A percentile compares a stretch with the other conserved stretches of the same genome.
Conservation (phyloP, 2,797 vertebrate species). For the Protonibea diacanthus region DNA sequence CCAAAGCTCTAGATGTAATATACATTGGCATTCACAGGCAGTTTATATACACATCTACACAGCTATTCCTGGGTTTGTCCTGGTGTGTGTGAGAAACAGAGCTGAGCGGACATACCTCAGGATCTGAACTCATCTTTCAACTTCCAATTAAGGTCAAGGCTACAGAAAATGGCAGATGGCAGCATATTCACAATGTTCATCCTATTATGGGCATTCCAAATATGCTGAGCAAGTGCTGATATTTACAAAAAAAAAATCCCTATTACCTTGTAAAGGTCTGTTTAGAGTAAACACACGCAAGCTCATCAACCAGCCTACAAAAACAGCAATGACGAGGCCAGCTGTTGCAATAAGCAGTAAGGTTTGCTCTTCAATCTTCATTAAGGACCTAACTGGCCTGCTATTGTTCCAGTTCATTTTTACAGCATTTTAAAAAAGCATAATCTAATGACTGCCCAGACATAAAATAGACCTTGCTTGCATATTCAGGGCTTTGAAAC, state of each 20-base stretch:
- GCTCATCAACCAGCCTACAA: constrained; percentile 14
- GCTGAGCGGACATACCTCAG: constrained; percentile 55
- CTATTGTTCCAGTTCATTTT: not conserved
- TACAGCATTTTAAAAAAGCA: constrained; percentile 20
- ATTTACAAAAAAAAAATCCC: constrained; percentile 39
- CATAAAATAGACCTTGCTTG: constrained; percentile 18
- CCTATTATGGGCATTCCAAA: constrained; percentile 53
- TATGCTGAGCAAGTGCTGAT: constrained; percentile 38
- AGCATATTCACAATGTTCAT: constrained; percentile 43
- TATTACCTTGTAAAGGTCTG: constrained; percentile 16
- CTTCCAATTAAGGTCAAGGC: constrained; percentile 79
- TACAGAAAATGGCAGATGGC: constrained; percentile 51
- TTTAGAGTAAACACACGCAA: constrained; percentile 41
- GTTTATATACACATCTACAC: constrained; percentile 20
- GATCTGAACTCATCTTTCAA: constrained; percentile 62
- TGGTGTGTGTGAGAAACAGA: constrained; percentile 50
- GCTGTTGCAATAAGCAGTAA: constrained; percentile 11
- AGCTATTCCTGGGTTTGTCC: constrained; percentile 37
- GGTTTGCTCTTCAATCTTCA: not conserved
- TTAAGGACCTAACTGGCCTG: not conserved
- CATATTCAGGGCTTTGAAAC: not conserved
- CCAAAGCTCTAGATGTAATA: constrained; percentile 9
- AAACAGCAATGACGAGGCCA: constrained; percentile 14
- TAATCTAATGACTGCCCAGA: not conserved
- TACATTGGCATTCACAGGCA: constrained; percentile 1